Base-by-base conservation (phyloP, 2,113 vertebrate species). In the Gadus chalcogrammus region DNA sequence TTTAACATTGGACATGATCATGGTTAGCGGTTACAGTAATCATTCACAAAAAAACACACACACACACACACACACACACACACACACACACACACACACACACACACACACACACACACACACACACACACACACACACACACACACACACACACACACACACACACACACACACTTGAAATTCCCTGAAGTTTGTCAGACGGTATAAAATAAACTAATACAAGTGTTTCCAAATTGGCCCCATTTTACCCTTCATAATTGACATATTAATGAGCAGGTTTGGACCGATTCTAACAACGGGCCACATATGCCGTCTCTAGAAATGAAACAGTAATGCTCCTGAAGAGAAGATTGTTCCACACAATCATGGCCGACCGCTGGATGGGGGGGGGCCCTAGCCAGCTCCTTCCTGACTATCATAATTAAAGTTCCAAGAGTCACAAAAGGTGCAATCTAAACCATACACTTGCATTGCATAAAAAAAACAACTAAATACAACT, bases 101-200 rank as follows among this genome's bases (percentile, higher is more conserved):
- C 3, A 59, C 42, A 48, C 6, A n/a, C n/a, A 17, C 16, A 48
- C 7, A 48, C 42, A 68, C 72, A 20, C 20, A 20, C 20, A 20
- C 20, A 20, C 20, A 20, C 20, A 20, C 20, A 20, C 20, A 20
- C 20, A 20, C 20, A 38, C 70, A 65, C 72, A 62, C 69, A 18
- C 69, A 38, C 56, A 28, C 64, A 59, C 0, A 60, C 18, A 55
- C 8, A 72, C 24, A 7, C 42, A 48, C 42, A 59, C 2, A 1
- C 15, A 59, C 42, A 48, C 6, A n/a, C n/a, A 17, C 16, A 48
- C 7, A 48, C 42, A 68, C 72, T 38, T 69, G 6, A 76, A 83
- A 79, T 79, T 90, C 87, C 89, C 89, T 90, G 89, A 90, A 89
- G 68, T 74, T 48, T 75, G 17, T 63, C 74, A 62, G 52, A 27